phyloP scores from a whole-genome alignment of 64 coral and sea anemone species.

The Cladopsammia gracilis region DNA sequence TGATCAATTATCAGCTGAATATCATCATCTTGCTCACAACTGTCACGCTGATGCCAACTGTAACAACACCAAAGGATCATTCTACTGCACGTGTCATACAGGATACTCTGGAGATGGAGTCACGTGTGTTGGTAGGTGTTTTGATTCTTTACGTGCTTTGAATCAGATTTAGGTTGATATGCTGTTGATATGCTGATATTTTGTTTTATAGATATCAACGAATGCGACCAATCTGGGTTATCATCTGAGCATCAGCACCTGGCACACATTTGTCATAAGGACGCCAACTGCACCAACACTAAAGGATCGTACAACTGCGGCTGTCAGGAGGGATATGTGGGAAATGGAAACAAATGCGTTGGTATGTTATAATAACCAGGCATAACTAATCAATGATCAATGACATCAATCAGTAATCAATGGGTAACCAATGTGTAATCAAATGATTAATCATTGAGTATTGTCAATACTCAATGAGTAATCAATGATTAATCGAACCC shows the following conservation, averaged over 20 bases:
- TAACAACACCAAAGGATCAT: constrained; percentile 76
- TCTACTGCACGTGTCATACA: constrained; percentile 69
- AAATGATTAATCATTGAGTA: too few species aligned
- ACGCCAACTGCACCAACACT: constrained; percentile 80
- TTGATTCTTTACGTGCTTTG: too few species aligned
- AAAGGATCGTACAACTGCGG: constrained; percentile 60
- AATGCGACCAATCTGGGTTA: too few species aligned
- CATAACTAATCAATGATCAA: too few species aligned
- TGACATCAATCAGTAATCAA: too few species aligned
- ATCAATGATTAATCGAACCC: too few species aligned
- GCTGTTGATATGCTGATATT: too few species aligned
- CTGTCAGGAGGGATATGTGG: constrained; percentile 56
- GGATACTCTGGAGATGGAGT: constrained; percentile 87
- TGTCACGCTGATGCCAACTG: constrained; percentile 81
- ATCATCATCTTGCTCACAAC: constrained; percentile 63
- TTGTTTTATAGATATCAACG: too few species aligned
- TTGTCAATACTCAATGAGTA: too few species aligned
- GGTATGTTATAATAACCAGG: background rate
- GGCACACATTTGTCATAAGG: constrained; percentile 19
- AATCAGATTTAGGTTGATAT: too few species aligned
- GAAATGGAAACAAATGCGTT: constrained; percentile 44
- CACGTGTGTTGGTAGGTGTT: constrained; percentile 56
- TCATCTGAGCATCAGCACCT: too few species aligned
- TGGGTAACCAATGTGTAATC: too few species aligned
- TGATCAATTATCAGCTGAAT: background rate